phyloP scores from a whole-genome alignment of 2,888 invertebrate genomes.

The Dexiosoma caninum region DNA sequence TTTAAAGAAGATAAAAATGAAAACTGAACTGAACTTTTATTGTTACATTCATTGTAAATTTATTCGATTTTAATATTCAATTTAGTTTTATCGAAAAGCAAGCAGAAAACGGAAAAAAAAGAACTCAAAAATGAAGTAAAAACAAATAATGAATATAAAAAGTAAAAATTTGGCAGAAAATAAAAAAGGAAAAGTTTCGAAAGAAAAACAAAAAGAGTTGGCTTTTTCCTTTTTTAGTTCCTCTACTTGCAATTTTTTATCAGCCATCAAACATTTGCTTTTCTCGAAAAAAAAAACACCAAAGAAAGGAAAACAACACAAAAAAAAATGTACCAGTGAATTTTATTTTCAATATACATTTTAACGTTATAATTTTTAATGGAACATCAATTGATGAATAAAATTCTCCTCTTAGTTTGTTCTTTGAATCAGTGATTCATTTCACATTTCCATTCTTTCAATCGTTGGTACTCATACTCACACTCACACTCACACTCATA shows the following conservation, averaged over 20 bases:
- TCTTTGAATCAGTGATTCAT: slow-evolving; percentile 58
- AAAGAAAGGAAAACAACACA: not conserved
- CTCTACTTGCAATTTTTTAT: not conserved
- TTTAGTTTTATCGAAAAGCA: slow-evolving; percentile 52
- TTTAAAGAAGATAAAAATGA: not conserved
- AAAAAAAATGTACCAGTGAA: not conserved
- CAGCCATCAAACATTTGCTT: slow-evolving; percentile 47
- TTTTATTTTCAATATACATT: slow-evolving; percentile 9
- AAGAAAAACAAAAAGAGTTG: slow-evolving; percentile 39
- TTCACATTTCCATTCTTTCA: slow-evolving; percentile 50
- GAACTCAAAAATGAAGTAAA: slow-evolving; percentile 32
- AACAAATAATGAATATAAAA: slow-evolving; percentile 42
- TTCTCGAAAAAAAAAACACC: not conserved
- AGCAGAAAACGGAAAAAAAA: slow-evolving; percentile 11
- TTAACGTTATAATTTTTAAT: slow-evolving; percentile 57
- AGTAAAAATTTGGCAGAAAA: not conserved
- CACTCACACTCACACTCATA: not conserved
- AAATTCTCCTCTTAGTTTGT: slow-evolving; percentile 47
- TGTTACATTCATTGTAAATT: slow-evolving; percentile 65
- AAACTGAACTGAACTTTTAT: slow-evolving; percentile 23
- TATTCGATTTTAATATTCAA: slow-evolving; percentile 68
- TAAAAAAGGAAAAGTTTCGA: not conserved
- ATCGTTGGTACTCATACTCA: slow-evolving; percentile 13
- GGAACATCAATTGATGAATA: slow-evolving; percentile 43
- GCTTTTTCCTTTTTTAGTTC: not conserved